Evolutionary conservation across 2,888 invertebrate species (phyloP).

Genomic region (Pseudanteris insignis): DNA sequence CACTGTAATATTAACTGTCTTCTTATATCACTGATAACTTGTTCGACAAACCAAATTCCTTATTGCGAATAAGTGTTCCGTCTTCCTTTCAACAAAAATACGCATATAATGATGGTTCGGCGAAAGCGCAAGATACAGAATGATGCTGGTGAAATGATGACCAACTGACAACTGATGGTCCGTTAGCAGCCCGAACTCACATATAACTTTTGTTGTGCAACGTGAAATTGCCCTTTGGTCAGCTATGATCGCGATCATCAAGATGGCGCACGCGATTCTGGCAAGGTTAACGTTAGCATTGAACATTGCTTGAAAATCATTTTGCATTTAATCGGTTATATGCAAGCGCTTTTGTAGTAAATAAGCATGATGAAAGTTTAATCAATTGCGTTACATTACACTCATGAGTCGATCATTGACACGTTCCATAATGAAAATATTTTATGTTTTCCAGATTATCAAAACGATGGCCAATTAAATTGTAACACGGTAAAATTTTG

Average conservation of each 20-base stretch:
- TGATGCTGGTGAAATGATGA: constrained; percentile 42
- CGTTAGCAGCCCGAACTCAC: constrained; percentile 50
- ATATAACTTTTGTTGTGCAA: constrained; percentile 53
- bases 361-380: too few relatives aligned
- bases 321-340: not conserved
- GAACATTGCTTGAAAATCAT: not conserved
- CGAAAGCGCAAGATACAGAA: not conserved
- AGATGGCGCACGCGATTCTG: constrained; percentile 48
- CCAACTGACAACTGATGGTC: constrained; percentile 54
- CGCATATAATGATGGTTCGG: constrained; percentile 5
- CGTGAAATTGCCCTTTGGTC: constrained; percentile 56
- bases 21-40: too few relatives aligned
- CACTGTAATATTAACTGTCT: too few relatives aligned
- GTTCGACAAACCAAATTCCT: too few relatives aligned
- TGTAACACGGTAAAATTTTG: too few relatives aligned
- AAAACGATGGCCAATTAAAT: too few relatives aligned
- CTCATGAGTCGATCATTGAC: too few relatives aligned
- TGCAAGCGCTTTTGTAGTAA: not conserved
- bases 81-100: constrained; percentile 1
- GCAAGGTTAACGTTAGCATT: constrained; percentile 30
- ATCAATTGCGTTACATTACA: too few relatives aligned
- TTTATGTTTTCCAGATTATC: too few relatives aligned
- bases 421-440: too few relatives aligned
- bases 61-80: too few relatives aligned
- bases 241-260: constrained; percentile 41